Conservation (phyloP, 2,797 vertebrate species). For the Chaunax sp. region DNA sequence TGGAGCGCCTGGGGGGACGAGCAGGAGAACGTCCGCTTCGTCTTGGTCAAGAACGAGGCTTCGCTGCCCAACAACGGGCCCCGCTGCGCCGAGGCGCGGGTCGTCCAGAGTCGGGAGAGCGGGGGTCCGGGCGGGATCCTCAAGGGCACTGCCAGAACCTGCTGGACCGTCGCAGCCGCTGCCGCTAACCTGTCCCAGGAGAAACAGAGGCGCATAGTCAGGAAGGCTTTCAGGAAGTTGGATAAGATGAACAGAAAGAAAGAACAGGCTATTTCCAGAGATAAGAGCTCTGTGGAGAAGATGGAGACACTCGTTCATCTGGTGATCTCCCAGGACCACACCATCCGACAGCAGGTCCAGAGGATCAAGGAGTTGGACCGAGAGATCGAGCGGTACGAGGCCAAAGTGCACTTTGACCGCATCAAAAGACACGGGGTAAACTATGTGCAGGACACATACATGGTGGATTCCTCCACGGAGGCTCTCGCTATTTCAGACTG, state of each 20-base stretch:
- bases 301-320: conserved; percentile 97
- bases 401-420: conserved; percentile 91
- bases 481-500: conserved; percentile 13
- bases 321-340: conserved; percentile 98
- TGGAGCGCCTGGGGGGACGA: conserved; percentile 97
- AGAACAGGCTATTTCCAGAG: conserved; percentile 77
- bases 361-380: conserved; percentile 91
- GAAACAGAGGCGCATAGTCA: conserved; percentile 91
- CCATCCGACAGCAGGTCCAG: conserved; percentile 95
- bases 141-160: conserved; percentile 56
- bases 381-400: conserved; percentile 94
- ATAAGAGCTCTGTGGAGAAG: conserved; percentile 85
- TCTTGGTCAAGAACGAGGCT: conserved; percentile 92
- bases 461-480: conserved; percentile 81
- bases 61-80: conserved; percentile 92
- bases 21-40: conserved; percentile 94
- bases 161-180: conserved; percentile 66
- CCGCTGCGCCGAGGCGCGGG: conserved; percentile 93
- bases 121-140: conserved; percentile 49
- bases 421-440: conserved; percentile 93
- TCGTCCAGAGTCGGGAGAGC: conserved; percentile 92
- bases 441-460: conserved; percentile 97
- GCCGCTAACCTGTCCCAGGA: conserved; percentile 86
- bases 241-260: conserved; percentile 93
- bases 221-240: conserved; percentile 96